Percentiles rank a stretch among this genome's conserved stretches.
phyloP scores from a whole-genome alignment of 2,113 vertebrate species.

The Motacilla tschutschensis region DNA sequence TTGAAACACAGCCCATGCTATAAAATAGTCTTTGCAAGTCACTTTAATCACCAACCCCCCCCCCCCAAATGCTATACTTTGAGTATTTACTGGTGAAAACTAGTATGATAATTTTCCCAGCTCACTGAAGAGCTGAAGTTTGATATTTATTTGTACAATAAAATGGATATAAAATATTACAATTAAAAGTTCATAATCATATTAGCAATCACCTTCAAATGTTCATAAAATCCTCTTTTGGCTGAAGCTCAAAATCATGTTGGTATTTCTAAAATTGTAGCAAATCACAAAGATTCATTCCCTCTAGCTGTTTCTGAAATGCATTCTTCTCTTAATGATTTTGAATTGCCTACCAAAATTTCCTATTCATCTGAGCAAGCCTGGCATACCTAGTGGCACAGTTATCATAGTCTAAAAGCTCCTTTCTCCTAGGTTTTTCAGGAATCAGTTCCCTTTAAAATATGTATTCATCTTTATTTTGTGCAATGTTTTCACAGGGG shows the following conservation, averaged over 20 bases:
- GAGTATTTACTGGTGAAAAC: conserved; percentile 18
- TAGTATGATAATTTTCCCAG: background rate
- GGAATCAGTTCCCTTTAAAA: conserved; percentile 20
- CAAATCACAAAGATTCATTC: background rate
- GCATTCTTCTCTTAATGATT: background rate
- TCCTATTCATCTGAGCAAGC: background rate
- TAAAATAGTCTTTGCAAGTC: conserved; percentile 55
- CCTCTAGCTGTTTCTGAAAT: background rate
- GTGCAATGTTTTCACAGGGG: background rate
- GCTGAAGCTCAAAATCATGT: background rate
- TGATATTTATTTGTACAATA: background rate
- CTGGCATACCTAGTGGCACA: background rate
- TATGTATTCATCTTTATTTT: background rate
- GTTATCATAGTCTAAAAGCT: background rate
- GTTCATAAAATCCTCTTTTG: background rate
- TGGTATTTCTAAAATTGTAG: background rate
- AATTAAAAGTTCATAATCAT: background rate
- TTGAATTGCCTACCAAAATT: background rate
- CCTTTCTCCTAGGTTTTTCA: background rate
- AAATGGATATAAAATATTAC: background rate
- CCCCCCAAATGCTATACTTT: background rate
- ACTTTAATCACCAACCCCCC: background rate
- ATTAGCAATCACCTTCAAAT: background rate
- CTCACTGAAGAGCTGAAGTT: background rate
- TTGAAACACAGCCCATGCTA: conserved; percentile 46